Base-by-base conservation (phyloP, 1,140 invertebrate genomes). In the Trachelipus rathkii region DNA sequence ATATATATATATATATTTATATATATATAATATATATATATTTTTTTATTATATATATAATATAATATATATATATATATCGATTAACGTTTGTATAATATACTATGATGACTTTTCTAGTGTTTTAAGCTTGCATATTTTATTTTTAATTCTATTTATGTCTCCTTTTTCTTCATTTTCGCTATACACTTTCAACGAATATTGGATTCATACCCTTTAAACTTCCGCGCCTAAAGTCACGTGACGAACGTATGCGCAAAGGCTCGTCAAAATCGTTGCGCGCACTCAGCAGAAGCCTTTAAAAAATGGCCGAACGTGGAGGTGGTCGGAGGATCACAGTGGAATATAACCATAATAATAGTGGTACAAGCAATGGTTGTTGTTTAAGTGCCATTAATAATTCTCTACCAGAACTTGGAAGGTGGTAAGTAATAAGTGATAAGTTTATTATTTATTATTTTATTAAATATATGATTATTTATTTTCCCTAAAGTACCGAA, bases 251-350 rank as follows among this genome's bases (percentile, higher is more conserved):
- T 60, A 19, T 60, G 50, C 50, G 50, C 50, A 19, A 60, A 60
- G 50, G 11, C 11, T 8, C 1, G 11, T 13, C 19, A 19, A 60
- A 60, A 60, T 60, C 11, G 50, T 13, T 60, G 50, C 50, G 50
- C 50, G 50, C 13, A 21, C 44, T 75, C 21, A 24, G 74, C 80
- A 81, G 80, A 81, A 73, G 76, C 71, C 77, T 76, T 81, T 77
- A 78, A 81, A 81, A 81, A 81, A 79, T 81, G 80, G 80, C 80
- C 73, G 80, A 81, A 76, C 78, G 80, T 79, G 80, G 80, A 78
- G 80, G 78, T 67, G 77, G 77, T 45, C 78, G 76, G 76, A 77
- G 80, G 68, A 78, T 78, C 70, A 81, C 77, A 44, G 74, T 78
- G 74, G 78, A 78, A 79, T 81, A 81, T 79, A 78, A 81, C 77